Conservation (phyloP, 2,888 invertebrate species). For the Cosmia trapezina region DNA sequence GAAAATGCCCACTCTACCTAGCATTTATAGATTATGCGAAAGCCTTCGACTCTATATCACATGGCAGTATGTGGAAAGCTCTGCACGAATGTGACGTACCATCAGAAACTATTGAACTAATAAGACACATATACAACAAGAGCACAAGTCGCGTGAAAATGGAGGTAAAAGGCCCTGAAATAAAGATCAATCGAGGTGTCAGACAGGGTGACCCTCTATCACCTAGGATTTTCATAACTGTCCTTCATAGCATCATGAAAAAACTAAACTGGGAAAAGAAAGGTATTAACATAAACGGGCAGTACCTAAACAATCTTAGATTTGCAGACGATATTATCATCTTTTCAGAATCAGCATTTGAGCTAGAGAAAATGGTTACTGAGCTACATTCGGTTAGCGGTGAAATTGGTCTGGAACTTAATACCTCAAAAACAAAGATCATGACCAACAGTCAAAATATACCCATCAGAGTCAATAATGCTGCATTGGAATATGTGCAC, state of each 20-base stretch:
- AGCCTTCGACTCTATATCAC: too few relatives aligned
- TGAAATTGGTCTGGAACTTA: not conserved
- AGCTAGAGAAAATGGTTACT: not conserved
- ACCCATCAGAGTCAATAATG: too few relatives aligned
- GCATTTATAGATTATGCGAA: too few relatives aligned
- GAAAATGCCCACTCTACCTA: too few relatives aligned
- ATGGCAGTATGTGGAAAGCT: too few relatives aligned
- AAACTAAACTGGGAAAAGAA: not conserved
- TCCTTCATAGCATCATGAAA: not conserved
- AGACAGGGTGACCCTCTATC: not conserved
- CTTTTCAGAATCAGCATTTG: not conserved
- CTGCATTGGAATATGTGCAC: not conserved
- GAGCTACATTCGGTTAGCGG: not conserved
- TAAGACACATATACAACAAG: too few relatives aligned
- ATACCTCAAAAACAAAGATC: too few relatives aligned
- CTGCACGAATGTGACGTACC: too few relatives aligned
- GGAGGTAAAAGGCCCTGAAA: too few relatives aligned
- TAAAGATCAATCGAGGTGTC: too few relatives aligned
- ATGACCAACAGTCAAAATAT: too few relatives aligned
- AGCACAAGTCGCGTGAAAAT: not conserved
- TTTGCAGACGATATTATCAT: not conserved
- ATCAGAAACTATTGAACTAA: too few relatives aligned
- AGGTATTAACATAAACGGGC: not conserved
- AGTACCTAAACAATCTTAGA: not conserved
- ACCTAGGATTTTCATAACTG: not conserved